Evolutionary conservation across 2,888 invertebrate species (phyloP).

Genomic region (Pycnomerus fuliginosus): DNA sequence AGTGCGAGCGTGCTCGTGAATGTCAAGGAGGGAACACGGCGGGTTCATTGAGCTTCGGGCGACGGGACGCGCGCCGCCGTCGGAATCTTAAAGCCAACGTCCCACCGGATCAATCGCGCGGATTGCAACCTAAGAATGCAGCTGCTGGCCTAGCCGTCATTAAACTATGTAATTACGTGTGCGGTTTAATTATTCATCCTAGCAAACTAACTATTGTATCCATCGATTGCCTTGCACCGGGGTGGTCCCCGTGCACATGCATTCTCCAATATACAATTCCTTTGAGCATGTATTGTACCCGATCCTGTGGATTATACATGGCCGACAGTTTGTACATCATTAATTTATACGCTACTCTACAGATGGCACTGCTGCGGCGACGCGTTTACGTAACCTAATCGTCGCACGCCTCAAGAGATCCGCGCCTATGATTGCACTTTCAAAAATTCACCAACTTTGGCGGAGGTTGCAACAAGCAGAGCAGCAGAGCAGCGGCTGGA

Average conservation of each 20-base stretch:
- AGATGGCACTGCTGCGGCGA: slow-evolving; percentile 32
- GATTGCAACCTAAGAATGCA: background rate
- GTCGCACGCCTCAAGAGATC: no score
- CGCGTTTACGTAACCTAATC: no score
- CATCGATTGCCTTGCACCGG: slow-evolving; percentile 46
- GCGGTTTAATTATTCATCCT: slow-evolving; percentile 45
- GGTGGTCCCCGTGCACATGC: slow-evolving; percentile 45
- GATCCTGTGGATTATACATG: slow-evolving; percentile 44
- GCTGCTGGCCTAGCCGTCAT: slow-evolving; percentile 20
- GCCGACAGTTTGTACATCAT: slow-evolving; percentile 43
- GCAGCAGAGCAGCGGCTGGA: no score
- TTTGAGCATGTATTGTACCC: slow-evolving; percentile 46
- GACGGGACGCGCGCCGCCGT: slow-evolving; percentile 26
- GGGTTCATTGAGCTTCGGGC: slow-evolving; percentile 23
- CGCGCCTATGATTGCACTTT: no score
- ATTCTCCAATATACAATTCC: slow-evolving; percentile 46
- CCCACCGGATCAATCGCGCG: slow-evolving; percentile 33
- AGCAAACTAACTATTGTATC: slow-evolving; percentile 47
- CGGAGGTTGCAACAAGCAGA: no score
- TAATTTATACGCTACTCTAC: slow-evolving; percentile 41
- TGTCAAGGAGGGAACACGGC: slow-evolving; percentile 28
- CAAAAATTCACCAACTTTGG: no score
- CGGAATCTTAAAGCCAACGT: slow-evolving; percentile 30
- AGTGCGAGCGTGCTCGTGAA: slow-evolving; percentile 28
- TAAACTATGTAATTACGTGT: slow-evolving; percentile 42